Evolutionary conservation across 2,888 invertebrate species (phyloP), one percentile per base, ranked within the genome.

Genomic region (Meghimatium bilineatum): DNA sequence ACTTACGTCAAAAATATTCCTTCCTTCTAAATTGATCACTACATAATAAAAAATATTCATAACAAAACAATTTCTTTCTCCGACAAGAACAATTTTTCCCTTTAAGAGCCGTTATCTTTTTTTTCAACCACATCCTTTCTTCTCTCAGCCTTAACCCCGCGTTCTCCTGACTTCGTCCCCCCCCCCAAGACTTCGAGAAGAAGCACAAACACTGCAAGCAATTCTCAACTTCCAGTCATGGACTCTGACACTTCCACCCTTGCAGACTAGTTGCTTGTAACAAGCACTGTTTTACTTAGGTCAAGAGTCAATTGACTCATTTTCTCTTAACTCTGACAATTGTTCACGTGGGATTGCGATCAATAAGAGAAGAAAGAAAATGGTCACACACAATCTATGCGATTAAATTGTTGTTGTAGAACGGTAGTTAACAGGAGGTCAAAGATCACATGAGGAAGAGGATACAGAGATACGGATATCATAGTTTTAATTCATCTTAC

Each of bases 221-320:
- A 32, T 17, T 29, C 5, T 1, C 32, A 32, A 29, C n/a, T 52
- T 52, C 66, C 6, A 66, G 29, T 32, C 74, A n/a, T 52, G 32
- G 23, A 14, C 20, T 5, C 60, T 5, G 36, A n/a, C 76, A 36
- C 36, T 36, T 29, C 29, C 76, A 32, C 32, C 10, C 34, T 76
- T 10, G 23, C 1, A 26, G 76, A 36, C 36, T 26, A 56, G 60
- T 34, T 32, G 60, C 76, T 26, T 76, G 34, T 76, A 76, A 76
- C 76, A 60, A 56, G 34, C 60, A 1, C 36, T 75, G 75, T 76
- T 34, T 23, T 76, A 76, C 76, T 26, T 60, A 76, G 76, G 76
- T 56, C 60, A 76, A 76, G 76, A 34, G 76, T 76, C 76, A 76
- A 60, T 76, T 60, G 60, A 76, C 76, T 76, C 76, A 76, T 76